Conservation (phyloP, 2,113 vertebrate species). For the Bostrychus sinensis region DNA sequence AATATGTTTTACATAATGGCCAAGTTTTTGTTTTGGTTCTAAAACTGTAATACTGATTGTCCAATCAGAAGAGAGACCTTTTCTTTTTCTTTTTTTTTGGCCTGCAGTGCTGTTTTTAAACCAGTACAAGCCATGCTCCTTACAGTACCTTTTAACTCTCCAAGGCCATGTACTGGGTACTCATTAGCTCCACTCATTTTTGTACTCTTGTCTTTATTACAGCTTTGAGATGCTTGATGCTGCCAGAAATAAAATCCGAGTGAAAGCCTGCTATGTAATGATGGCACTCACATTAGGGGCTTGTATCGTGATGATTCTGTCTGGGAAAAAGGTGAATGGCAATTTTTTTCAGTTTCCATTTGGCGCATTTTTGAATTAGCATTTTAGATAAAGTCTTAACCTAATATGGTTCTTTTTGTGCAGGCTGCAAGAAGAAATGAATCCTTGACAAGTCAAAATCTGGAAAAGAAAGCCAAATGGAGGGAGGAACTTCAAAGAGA, state of each 20-base stretch:
- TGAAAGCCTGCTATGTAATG: slow-evolving; percentile 88
- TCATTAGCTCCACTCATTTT: not conserved
- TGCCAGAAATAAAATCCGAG: slow-evolving; percentile 85
- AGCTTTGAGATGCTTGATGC: slow-evolving; percentile 87
- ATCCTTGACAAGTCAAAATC: slow-evolving; percentile 78
- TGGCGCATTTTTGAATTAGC: not conserved
- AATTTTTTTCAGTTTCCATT: not conserved
- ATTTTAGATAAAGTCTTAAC: not conserved
- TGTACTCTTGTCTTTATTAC: slow-evolving; percentile 22
- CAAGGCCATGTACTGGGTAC: not conserved
- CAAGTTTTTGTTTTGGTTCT: too few species aligned
- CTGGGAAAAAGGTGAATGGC: slow-evolving; percentile 86
- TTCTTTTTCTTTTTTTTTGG: too few species aligned
- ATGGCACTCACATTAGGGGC: slow-evolving; percentile 82
- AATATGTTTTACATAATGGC: too few species aligned
- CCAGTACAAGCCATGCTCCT: too few species aligned
- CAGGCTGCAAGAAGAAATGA: slow-evolving; percentile 84
- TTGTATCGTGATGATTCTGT: slow-evolving; percentile 80
- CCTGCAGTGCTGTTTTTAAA: too few species aligned
- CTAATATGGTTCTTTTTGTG: not conserved
- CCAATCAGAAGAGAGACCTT: too few species aligned
- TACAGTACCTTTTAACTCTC: too few species aligned
- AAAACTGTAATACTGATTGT: too few species aligned
- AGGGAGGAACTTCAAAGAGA: slow-evolving; percentile 65
- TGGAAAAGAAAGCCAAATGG: slow-evolving; percentile 87